These are phyloP conservation scores for Platycheirus albimanus DNA, from an alignment of 2,888 invertebrate genomes.

Conservation along the genomic window DNA sequence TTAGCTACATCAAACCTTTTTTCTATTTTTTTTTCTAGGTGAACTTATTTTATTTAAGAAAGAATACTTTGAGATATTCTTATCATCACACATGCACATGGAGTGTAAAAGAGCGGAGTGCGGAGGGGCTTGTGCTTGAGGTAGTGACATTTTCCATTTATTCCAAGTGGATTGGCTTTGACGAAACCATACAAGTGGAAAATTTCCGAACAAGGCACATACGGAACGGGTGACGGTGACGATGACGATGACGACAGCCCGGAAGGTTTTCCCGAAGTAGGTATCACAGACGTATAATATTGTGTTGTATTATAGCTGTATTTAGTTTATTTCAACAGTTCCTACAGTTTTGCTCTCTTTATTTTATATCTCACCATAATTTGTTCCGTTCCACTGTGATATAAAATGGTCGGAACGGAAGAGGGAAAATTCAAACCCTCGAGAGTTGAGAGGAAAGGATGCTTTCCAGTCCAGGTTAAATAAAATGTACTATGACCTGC, in stretches of 20 bases:
- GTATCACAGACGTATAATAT: slow-evolving; percentile 43
- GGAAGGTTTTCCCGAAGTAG: slow-evolving; percentile 38
- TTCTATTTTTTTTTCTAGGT: slow-evolving; percentile 28
- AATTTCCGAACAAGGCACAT: slow-evolving; percentile 61
- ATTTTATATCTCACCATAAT: slow-evolving; percentile 9
- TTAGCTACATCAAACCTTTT: too few species aligned
- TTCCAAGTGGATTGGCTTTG: slow-evolving; percentile 72
- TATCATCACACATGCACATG: slow-evolving; percentile 41
- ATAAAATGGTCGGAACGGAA: neutral
- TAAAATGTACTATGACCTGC: slow-evolving; percentile 50
- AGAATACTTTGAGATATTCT: slow-evolving; percentile 33
- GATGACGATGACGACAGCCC: slow-evolving; percentile 22
- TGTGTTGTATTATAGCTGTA: slow-evolving; percentile 44
- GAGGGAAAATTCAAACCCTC: slow-evolving; percentile 8
- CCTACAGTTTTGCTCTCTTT: slow-evolving; percentile 38
- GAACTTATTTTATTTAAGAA: slow-evolving; percentile 28
- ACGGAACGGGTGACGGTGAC: too few species aligned
- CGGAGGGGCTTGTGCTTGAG: neutral
- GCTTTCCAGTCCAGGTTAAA: slow-evolving; percentile 48
- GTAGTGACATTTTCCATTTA: slow-evolving; percentile 59
- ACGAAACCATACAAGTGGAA: slow-evolving; percentile 71
- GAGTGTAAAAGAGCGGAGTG: neutral
- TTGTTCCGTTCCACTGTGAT: slow-evolving; percentile 12
- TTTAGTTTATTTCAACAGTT: slow-evolving; percentile 54
- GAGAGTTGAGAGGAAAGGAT: slow-evolving; percentile 34